Base-by-base conservation (phyloP, 2,797 vertebrate genomes). In the Phoxinus dragarum region DNA sequence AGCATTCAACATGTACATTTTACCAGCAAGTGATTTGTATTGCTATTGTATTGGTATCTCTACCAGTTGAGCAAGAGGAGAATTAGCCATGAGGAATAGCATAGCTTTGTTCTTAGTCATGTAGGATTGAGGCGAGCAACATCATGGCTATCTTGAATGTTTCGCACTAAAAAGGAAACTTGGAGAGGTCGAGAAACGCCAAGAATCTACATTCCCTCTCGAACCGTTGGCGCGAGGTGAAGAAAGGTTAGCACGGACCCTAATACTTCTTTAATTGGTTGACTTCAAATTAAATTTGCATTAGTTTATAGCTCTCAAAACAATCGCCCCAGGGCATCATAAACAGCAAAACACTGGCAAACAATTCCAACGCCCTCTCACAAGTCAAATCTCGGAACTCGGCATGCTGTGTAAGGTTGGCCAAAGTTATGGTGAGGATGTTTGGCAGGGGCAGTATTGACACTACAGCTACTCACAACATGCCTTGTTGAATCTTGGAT, bases 381-480 rank as follows among this genome's bases (percentile, higher is more conserved):
- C 81, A 74, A 84, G 81, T 81, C 61, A 74, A 61, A 86, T 81
- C 73, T 86, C 82, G 64, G 80, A 88, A 82, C 86, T 85, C 88
- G 71, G 83, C 78, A 68, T 84, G 82, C 80, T 77, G 75, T 69
- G 80, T 56, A 74, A 89, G 80, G 78, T 84, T 88, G 85, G 85
- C 85, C 86, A 76, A 80, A 61, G 81, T 84, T 86, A 81, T 72
- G 82, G 79, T 49, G 82, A 89, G 72, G 80, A 80, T 81, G 83
- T 89, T 89, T 89, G 86, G 88, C 86, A 85, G 86, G 47, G 71
- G n/a, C 74, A 80, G 74, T 85, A 59, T 86, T 87, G 85, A 89
- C 82, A 84, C 79, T 89, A 82, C 31, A 87, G 78, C 78, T 80
- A 81, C 82, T 87, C 82, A 85, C 88, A 89, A 87, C 86, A 89